Evolutionary conservation across 2,888 invertebrate species (phyloP).

Genomic region (Isotomurus palustris): DNA sequence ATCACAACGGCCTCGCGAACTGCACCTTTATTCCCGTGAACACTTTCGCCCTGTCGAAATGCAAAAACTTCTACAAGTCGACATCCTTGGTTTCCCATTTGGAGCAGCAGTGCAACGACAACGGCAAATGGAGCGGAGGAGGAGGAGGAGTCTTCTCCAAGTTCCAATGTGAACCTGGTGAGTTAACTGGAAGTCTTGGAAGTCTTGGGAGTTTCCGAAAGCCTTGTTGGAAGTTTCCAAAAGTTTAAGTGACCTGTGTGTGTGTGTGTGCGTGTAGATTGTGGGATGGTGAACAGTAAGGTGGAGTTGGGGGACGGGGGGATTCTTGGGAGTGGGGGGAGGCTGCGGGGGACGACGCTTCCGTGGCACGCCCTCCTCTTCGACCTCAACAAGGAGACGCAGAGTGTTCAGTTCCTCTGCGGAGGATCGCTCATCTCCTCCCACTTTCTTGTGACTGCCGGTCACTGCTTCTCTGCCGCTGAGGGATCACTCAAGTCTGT

Average conservation of each 20-base stretch:
- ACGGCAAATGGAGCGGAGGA: slow-evolving; percentile 30
- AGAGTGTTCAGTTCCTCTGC: slow-evolving; percentile 5
- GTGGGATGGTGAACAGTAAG: slow-evolving; percentile 25
- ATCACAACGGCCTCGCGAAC: slow-evolving; percentile 16
- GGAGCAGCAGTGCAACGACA: slow-evolving; percentile 31
- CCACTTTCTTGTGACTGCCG: slow-evolving; percentile 2
- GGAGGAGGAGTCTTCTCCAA: neutral
- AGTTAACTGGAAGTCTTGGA: neutral
- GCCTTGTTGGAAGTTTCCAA: neutral
- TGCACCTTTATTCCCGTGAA: slow-evolving; percentile 29
- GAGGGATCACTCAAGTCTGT: neutral
- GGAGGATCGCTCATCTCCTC: slow-evolving; percentile 10
- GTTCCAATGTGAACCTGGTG: slow-evolving; percentile 36
- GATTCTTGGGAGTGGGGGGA: slow-evolving; percentile 7
- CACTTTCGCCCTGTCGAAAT: slow-evolving; percentile 28
- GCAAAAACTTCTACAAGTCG: slow-evolving; percentile 34
- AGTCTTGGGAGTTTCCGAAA: neutral
- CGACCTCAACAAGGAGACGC: neutral
- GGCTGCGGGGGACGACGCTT: slow-evolving; percentile 17
- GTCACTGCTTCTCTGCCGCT: slow-evolving; percentile 5
- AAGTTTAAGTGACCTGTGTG: neutral
- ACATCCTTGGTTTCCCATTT: slow-evolving; percentile 27
- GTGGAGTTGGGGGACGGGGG: no score
- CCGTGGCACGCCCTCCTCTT: slow-evolving; percentile 33
- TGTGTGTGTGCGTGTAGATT: slow-evolving; percentile 15